Base-by-base conservation (phyloP, 2,888 invertebrate species). In the Sphaeridia pumilis region DNA sequence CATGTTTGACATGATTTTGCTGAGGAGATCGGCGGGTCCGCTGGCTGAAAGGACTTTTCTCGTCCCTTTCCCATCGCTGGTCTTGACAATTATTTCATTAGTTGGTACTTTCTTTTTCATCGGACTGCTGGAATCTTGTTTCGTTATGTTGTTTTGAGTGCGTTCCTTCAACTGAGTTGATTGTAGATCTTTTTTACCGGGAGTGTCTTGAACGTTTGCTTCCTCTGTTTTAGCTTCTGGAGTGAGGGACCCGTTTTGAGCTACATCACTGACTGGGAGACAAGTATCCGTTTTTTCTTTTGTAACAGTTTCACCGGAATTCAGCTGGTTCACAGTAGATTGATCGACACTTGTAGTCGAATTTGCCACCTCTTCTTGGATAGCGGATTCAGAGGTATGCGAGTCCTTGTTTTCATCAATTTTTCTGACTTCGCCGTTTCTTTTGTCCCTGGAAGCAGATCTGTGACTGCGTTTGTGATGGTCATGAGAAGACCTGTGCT, bases 1-100 rank as follows among this genome's bases (percentile, higher is more conserved):
- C 64, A 64, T 64, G 7, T 59, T 57, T 20, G 59, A 58, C 27
- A 64, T 52, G 4, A 64, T 64, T 35, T 58, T 57, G 10, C 59
- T 57, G 4, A 64, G 28, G 4, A 64, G 54, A 49, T 64, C 64
- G 0, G 60, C 60, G 4, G 57, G 54, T 3, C 60, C 59, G 26
- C 59, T 47, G 4, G 61, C 58, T 35, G 60, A 54, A 20, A 60
- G 49, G 35, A 64, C 52, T 49, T 62, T 64, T 2, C 59, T 42
- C 12, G 59, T 57, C 3, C 58, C 53, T 34, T 59, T 64, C 14
- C 61, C 55, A 44, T 60, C 64, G 46, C 56, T 59, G 5, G 54
- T 62, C 36, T 60, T 60, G n/a, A 64, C 25, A 24, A 62, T 55
- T 14, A 64, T 62, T 52, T 62, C 61, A 25, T 60, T 54, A 5